Evolutionary conservation across 2,113 vertebrate species (phyloP), one percentile per base, ranked within the genome.

Genomic region (Trogon surrucura): DNA sequence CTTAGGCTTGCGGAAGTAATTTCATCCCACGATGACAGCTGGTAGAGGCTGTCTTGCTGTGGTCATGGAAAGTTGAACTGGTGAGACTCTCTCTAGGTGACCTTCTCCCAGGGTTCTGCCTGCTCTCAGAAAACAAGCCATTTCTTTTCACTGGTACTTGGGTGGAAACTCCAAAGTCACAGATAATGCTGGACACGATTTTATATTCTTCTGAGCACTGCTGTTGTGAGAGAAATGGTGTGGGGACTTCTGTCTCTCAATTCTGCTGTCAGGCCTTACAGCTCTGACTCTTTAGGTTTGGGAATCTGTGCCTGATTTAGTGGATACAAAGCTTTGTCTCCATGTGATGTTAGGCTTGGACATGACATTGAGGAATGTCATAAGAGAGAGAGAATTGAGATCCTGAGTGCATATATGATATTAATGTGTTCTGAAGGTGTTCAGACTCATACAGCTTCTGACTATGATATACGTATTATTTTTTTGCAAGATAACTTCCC

Each of bases 11-110:
- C 75, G 81, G 79, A 94, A 93, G 89, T 91, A 89, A 96, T 95
- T 95, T 91, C 84, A 91, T 93, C 81, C 85, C 2, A 9, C 75
- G 93, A 67, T 94, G 96, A 95, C 96, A 95, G 87, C 87, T 91
- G 11, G 18, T 66, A 85, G 57, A 78, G 86, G 38, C 87, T 53
- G 27, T 23, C 78, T 64, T 87, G 80, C 73, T 84, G 78, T n/a
- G 47, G 65, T 79, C 61, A 75, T 85, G 95, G 95, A 89, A 94
- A 93, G 70, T 60, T 82, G 70, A 75, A 87, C 48, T 71, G 70
- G 44, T 84, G 30, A 1, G 9, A 16, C 19, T 81, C 89, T 92
- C 8, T 2, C 38, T 75, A 25, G 69, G 70, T 94, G 87, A 94
- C 89, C 78, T 96, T 96, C 93, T 87, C 80, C 67, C 5, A 1